Evolutionary conservation across 2,113 vertebrate genomes (phyloP).

Genomic region (Orycteropus afer): DNA sequence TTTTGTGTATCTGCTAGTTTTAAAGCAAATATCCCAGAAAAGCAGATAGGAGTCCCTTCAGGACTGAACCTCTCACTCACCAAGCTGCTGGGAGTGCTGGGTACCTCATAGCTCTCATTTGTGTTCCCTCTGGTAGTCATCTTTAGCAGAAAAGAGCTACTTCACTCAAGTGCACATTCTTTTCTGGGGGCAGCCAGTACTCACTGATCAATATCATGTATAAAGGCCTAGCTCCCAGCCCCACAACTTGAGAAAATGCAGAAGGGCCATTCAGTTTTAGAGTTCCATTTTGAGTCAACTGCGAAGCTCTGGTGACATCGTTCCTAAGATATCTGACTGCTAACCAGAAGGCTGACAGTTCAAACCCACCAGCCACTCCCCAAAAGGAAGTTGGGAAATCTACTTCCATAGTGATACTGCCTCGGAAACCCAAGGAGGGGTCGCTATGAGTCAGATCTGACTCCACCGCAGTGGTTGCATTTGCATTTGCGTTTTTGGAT

Average conservation of each 20-base stretch:
- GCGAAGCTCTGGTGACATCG: too few species aligned
- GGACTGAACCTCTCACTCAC: fast-evolving
- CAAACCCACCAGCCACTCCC: too few species aligned
- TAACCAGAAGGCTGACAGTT: too few species aligned
- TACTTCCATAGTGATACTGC: too few species aligned
- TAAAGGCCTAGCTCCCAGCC: not conserved
- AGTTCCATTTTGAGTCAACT: not conserved
- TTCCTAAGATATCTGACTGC: too few species aligned
- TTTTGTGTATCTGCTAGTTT: not conserved
- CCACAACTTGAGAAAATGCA: not conserved
- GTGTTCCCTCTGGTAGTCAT: not conserved
- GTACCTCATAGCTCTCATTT: not conserved
- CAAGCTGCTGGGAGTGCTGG: fast-evolving
- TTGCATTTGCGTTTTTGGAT: too few species aligned
- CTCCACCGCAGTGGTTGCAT: too few species aligned
- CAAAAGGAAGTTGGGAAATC: too few species aligned
- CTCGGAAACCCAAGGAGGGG: too few species aligned
- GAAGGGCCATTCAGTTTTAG: not conserved
- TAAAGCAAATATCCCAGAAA: not conserved
- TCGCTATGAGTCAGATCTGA: too few species aligned
- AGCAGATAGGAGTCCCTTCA: not conserved
- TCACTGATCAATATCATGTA: not conserved
- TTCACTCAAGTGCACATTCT: not conserved
- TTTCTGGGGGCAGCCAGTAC: not conserved
- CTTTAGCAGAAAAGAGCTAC: not conserved